Percentiles rank a stretch among this genome's conserved stretches.
Evolutionary conservation across 2,113 vertebrate species (phyloP).

Genomic region (Mus musculus): GRCm39 chr9:91648501-91649000

Average conservation of each 20-base stretch:
- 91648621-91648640: slow-evolving; percentile 53
- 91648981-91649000: slow-evolving; percentile 14
- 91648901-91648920: slow-evolving; percentile 61
- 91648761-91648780: slow-evolving; percentile 82
- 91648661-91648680: slow-evolving; percentile 57
- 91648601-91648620: slow-evolving; percentile 43
- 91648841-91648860: slow-evolving; percentile 45
- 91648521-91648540: not conserved
- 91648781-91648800: slow-evolving; percentile 85
- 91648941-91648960: slow-evolving; percentile 58
- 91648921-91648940: slow-evolving; percentile 61
- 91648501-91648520: slow-evolving; percentile 47
- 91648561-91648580: slow-evolving; percentile 65
- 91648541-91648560: slow-evolving; percentile 69
- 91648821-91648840: slow-evolving; percentile 79
- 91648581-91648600: slow-evolving; percentile 20
- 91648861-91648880: slow-evolving; percentile 69
- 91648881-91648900: slow-evolving; percentile 50
- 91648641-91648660: slow-evolving; percentile 58
- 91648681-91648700: slow-evolving; percentile 74
- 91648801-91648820: slow-evolving; percentile 69
- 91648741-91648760: slow-evolving; percentile 77
- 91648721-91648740: slow-evolving; percentile 75
- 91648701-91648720: slow-evolving; percentile 78
- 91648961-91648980: slow-evolving; percentile 49